These are phyloP conservation scores for Actinia equina DNA, from an alignment of 64 coral and sea anemone genomes.

Conservation along the genomic window DNA sequence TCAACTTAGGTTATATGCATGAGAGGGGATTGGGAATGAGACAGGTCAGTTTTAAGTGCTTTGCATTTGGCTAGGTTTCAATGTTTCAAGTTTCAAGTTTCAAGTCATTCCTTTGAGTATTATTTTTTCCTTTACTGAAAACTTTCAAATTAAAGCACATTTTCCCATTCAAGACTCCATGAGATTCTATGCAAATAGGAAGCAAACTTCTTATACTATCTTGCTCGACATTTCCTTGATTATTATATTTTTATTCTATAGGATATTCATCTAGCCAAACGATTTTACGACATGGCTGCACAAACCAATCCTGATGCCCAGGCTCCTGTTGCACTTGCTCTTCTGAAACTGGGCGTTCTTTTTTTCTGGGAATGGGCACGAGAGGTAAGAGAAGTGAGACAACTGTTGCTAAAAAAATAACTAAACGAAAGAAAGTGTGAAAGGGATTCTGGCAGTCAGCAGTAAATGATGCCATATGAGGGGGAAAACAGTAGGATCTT, in stretches of 20 bases:
- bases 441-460: too few relatives aligned
- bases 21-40: conserved; percentile 99
- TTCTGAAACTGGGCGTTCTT: conserved; percentile 77
- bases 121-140: too few relatives aligned
- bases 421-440: too few relatives aligned
- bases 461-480: too few relatives aligned
- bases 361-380: conserved; percentile 86
- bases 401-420: too few relatives aligned
- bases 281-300: conserved; percentile 99
- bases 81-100: neutral
- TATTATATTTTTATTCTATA: neutral
- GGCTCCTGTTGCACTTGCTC: conserved; percentile 81
- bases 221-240: neutral
- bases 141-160: too few relatives aligned
- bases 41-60: conserved; percentile 37
- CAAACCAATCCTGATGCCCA: conserved; percentile 95
- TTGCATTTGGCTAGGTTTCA: too few relatives aligned
- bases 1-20: conserved; percentile 99
- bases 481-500: too few relatives aligned
- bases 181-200: too few relatives aligned
- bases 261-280: conserved; percentile 95
- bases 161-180: too few relatives aligned
- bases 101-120: too few relatives aligned
- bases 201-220: too few relatives aligned
- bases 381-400: conserved; percentile 37